These are phyloP conservation scores for Drusus annulatus DNA, from an alignment of 1,140 invertebrate species.

Conservation along the genomic window DNA sequence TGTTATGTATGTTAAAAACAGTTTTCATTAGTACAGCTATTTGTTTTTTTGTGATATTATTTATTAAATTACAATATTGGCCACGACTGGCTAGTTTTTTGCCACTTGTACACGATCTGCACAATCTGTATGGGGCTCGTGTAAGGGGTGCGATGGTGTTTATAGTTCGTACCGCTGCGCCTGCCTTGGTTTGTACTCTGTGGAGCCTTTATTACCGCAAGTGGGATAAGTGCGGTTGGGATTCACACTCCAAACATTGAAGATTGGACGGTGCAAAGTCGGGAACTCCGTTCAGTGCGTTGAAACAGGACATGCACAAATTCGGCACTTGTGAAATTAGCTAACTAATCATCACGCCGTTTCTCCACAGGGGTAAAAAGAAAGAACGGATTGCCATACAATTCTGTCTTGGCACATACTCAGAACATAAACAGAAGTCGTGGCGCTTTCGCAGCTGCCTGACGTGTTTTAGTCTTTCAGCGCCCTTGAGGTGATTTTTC, in stretches of 20 bases:
- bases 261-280: not conserved
- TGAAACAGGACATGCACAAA: not conserved
- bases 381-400: too few species aligned
- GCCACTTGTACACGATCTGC: slow-evolving; percentile 18
- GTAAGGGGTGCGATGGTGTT: slow-evolving; percentile 13
- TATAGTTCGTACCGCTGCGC: not conserved
- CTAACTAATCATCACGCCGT: too few species aligned
- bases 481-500: too few species aligned
- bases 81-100: slow-evolving; percentile 21
- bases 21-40: too few species aligned
- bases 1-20: too few species aligned
- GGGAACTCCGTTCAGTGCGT: not conserved
- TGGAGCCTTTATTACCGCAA: slow-evolving; percentile 12
- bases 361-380: too few species aligned
- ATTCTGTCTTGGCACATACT: too few species aligned
- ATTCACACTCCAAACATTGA: slow-evolving; percentile 35
- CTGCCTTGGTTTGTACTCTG: not conserved
- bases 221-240: slow-evolving; percentile 36
- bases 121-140: not conserved
- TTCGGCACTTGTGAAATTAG: too few species aligned
- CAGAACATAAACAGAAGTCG: too few species aligned
- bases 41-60: too few species aligned
- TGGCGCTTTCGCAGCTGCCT: too few species aligned
- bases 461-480: too few species aligned
- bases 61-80: slow-evolving; percentile 5